phyloP scores from a whole-genome alignment of 2,113 vertebrate genomes.

The Pardalotus punctatus region DNA sequence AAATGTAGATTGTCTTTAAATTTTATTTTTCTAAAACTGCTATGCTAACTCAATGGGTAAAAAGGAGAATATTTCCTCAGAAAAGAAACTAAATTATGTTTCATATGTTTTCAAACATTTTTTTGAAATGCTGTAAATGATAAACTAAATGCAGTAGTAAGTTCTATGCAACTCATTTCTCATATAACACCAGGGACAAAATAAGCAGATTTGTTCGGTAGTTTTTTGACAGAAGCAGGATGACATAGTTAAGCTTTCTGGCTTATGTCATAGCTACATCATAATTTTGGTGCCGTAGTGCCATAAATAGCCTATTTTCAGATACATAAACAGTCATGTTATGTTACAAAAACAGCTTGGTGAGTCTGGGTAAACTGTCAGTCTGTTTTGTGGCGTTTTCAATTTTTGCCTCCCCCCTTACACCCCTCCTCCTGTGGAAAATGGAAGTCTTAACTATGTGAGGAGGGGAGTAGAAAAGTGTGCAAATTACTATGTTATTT shows the following conservation, averaged over 20 bases:
- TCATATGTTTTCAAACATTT: background rate
- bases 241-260: background rate
- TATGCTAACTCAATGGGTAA: background rate
- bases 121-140: background rate
- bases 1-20: background rate
- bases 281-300: background rate
- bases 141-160: background rate
- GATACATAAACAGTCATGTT: background rate
- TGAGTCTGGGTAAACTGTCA: background rate
- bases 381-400: background rate
- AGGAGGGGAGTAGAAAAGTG: background rate
- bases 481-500: background rate
- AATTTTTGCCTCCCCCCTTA: background rate
- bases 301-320: background rate
- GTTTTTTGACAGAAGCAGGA: background rate
- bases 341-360: background rate
- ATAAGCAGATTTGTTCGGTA: background rate
- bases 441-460: background rate
- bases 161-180: background rate
- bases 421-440: background rate
- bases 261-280: background rate
- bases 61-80: background rate
- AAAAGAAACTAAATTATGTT: background rate
- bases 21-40: background rate
- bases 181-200: background rate